Conservation (phyloP, 2,888 invertebrate species). For the Melanchra persicariae region DNA sequence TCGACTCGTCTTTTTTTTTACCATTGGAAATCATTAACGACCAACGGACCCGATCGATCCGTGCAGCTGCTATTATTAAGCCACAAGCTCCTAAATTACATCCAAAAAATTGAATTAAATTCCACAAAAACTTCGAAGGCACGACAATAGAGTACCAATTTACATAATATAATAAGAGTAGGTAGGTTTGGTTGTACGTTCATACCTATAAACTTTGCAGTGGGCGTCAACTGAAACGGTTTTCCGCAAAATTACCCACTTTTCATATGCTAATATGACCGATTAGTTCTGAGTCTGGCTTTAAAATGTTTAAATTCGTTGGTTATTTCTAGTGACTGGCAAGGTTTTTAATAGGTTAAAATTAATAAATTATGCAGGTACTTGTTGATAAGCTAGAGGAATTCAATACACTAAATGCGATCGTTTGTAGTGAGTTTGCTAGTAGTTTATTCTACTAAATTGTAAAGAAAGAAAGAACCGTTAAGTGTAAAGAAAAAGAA, state of each 20-base stretch:
- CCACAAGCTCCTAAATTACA: too few relatives aligned
- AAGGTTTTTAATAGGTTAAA: background rate
- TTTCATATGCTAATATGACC: slow-evolving; percentile 41
- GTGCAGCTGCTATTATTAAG: too few relatives aligned
- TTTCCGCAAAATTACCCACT: slow-evolving; percentile 48
- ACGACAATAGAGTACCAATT: slow-evolving; percentile 38
- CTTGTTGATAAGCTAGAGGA: background rate
- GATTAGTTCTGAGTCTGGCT: slow-evolving; percentile 25
- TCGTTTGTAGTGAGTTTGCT: too few relatives aligned
- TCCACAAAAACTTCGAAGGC: slow-evolving; percentile 23
- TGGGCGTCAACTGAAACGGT: slow-evolving; percentile 43
- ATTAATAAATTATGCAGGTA: background rate
- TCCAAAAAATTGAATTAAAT: slow-evolving; percentile 28
- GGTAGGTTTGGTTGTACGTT: slow-evolving; percentile 16
- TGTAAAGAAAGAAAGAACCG: too few relatives aligned
- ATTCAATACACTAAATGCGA: too few relatives aligned
- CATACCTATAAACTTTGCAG: slow-evolving; percentile 39
- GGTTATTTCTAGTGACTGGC: slow-evolving; percentile 5
- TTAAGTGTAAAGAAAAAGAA: too few relatives aligned
- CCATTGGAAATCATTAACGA: too few relatives aligned
- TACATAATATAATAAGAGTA: slow-evolving; percentile 45
- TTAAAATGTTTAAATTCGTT: slow-evolving; percentile 18
- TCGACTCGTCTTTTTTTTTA: too few relatives aligned
- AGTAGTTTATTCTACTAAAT: too few relatives aligned
- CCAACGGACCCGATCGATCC: too few relatives aligned